A percentile compares a stretch with the other conserved stretches of the same genome.
phyloP scores from a whole-genome alignment of 2,113 vertebrate species.

The Sander vitreus region DNA sequence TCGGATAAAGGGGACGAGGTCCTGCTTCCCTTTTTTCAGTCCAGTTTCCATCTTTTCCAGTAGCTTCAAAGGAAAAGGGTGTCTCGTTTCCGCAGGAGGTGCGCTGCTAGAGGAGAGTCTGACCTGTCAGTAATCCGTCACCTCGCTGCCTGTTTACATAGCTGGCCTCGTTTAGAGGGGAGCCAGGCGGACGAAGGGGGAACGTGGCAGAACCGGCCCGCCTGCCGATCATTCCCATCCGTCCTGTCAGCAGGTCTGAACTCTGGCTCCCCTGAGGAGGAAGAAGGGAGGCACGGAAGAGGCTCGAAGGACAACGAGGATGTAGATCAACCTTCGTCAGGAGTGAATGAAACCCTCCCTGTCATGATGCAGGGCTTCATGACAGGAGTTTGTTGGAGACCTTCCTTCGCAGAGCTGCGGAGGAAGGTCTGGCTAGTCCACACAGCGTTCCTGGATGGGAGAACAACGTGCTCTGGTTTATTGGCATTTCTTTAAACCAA shows the following conservation, averaged over 20 bases:
- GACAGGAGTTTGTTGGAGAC: no score
- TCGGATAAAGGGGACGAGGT: conserved; percentile 3
- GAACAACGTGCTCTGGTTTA: no score
- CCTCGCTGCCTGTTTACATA: conserved; percentile 43
- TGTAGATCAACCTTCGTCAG: conserved; percentile 11
- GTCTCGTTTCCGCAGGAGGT: conserved; percentile 40
- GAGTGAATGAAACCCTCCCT: conserved; percentile 10
- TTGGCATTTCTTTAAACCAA: no score
- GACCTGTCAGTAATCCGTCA: conserved; percentile 40
- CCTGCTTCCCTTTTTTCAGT: not conserved
- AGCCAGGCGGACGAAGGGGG: not conserved
- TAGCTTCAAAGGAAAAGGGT: conserved; percentile 10
- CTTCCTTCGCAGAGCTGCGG: no score
- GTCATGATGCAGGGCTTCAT: no score
- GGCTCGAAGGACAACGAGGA: not conserved
- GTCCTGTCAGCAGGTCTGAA: not conserved
- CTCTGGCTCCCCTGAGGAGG: no score
- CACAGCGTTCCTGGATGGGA: no score
- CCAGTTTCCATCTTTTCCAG: not conserved
- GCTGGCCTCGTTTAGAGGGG: conserved; percentile 25
- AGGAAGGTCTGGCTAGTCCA: no score
- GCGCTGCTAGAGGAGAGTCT: not conserved
- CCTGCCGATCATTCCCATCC: conserved; percentile 7
- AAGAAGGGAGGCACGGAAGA: no score
- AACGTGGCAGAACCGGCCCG: not conserved